Evolutionary conservation across 2,797 vertebrate genomes (phyloP), one percentile per base, ranked within the genome.

Genomic region (Macropodus opercularis): DNA sequence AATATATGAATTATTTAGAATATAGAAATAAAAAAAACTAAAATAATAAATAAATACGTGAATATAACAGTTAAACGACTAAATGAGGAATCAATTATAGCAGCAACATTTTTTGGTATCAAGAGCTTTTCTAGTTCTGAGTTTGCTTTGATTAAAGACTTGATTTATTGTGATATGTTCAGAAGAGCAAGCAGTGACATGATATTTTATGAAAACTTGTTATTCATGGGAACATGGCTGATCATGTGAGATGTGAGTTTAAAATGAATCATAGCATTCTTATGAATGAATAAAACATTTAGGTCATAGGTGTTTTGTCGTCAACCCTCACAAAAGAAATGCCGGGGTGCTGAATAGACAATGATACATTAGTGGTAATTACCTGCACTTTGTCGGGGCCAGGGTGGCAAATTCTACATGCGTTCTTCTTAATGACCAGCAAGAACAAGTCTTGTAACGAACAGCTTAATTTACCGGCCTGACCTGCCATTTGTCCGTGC

Each of bases 301-400:
- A 88, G 94, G 93, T 94, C 94, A 94, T 75, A 83, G 88, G 83
- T 89, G 88, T 92, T 86, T 91, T 71, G 72, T 85, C 82, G 90
- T 83, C 91, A 91, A 93, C 94, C 92, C 92, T 91, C 92, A 87
- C 86, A 92, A 91, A 89, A 69, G 73, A 89, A 93, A 93, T 80
- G 80, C 80, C 83, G 80, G 82, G 85, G 90, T 91, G 89, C 81
- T 91, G 96, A 97, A 98, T 99, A 92, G 92, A 89, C 90, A 91
- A 97, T 98, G 94, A 95, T 93, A 78, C 91, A 99, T 99, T 99
- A 99, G 95, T 93, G 89, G 92, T 94, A 96, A 99, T 99, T 98
- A 96, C 90, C 92, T 90, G 81, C 90, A 89, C 90, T 94, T 93
- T 90, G 91, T 89, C 92, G 92, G 92, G 94, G 94, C 92, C 92